Evolutionary conservation across 1,140 invertebrate species (phyloP).

Genomic region (Parasteatoda tepidariorum): DNA sequence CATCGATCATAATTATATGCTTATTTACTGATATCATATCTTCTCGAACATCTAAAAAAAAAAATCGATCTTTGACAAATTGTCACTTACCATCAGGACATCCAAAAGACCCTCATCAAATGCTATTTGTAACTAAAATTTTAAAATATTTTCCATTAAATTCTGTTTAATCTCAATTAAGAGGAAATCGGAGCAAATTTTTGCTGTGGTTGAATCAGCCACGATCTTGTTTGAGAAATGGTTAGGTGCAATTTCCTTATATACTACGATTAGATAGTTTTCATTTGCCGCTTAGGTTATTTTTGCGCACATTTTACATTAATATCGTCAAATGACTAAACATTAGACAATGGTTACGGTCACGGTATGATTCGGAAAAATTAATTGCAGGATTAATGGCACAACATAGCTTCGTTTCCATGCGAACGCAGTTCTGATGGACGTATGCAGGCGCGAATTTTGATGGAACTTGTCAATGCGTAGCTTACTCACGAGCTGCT

Average conservation of each 20-base stretch:
- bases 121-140: too few relatives aligned
- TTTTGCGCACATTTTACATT: constrained; percentile 30
- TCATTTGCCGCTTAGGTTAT: constrained; percentile 25
- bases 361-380: neutral
- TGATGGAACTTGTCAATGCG: neutral
- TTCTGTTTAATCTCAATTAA: neutral
- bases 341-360: constrained; percentile 17
- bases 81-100: too few relatives aligned
- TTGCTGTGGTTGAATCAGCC: neutral
- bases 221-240: neutral
- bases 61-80: too few relatives aligned
- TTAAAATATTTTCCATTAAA: too few relatives aligned
- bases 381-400: constrained; percentile 48
- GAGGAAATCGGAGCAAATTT: neutral
- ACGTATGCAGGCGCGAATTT: neutral
- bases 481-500: constrained; percentile 18
- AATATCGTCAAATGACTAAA: constrained; percentile 5
- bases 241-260: constrained; percentile 19
- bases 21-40: too few relatives aligned
- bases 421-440: constrained; percentile 6
- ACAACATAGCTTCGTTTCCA: constrained; percentile 43
- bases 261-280: constrained; percentile 25
- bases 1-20: too few relatives aligned
- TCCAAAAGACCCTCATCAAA: too few relatives aligned
- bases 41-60: too few relatives aligned